A percentile compares a stretch with the other conserved stretches of the same genome.
Conservation (phyloP, 2,113 vertebrate genomes). For the Coturnix japonica region DNA sequence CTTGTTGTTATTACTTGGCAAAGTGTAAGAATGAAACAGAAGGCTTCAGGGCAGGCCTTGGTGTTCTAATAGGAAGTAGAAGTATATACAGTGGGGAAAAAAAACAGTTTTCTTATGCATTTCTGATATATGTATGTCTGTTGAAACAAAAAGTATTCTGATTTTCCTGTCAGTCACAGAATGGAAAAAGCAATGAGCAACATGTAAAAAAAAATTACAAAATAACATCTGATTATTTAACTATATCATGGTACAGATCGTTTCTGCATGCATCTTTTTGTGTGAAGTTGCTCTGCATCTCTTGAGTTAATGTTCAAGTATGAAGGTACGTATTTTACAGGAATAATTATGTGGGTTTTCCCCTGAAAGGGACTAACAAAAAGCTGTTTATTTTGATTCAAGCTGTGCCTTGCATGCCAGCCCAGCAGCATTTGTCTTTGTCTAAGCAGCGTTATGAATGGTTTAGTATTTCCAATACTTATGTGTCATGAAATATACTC, state of each 20-base stretch:
- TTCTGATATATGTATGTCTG: background rate
- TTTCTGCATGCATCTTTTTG: background rate
- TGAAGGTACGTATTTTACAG: background rate
- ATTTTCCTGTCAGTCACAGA: background rate
- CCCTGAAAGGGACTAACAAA: background rate
- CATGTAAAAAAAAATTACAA: background rate
- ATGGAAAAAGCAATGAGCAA: background rate
- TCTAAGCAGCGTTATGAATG: background rate
- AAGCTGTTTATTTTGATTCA: background rate
- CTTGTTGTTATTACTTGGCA: background rate
- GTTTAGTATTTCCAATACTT: background rate
- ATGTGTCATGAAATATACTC: background rate
- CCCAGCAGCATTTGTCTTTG: background rate
- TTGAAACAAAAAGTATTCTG: constrained; percentile 25
- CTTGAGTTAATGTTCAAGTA: background rate
- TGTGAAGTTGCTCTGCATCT: background rate
- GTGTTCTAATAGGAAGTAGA: background rate
- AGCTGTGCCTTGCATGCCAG: background rate
- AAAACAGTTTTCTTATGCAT: background rate
- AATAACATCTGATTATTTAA: constrained; percentile 28
- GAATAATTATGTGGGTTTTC: background rate
- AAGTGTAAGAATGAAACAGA: background rate
- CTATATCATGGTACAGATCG: background rate
- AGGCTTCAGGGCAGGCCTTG: background rate
- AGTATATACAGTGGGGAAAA: background rate